Percentiles rank a stretch among this genome's conserved stretches.
These are phyloP conservation scores for Caenorhabditis drosophilae DNA, from an alignment of 2,888 invertebrate species.

Conservation along the genomic window DNA sequence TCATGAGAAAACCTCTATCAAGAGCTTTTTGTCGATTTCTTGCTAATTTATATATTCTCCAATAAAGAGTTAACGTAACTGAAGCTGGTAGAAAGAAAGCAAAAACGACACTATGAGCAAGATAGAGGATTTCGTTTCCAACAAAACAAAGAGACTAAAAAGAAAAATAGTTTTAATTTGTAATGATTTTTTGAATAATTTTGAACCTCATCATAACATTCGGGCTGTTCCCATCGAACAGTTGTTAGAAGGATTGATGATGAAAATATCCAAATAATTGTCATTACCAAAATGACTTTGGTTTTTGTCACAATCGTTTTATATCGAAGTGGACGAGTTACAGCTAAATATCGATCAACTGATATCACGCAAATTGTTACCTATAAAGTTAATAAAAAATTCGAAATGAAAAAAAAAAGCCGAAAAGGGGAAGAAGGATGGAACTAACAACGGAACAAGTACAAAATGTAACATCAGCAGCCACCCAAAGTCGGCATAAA, in stretches of 20 bases:
- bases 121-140: conserved; percentile 67
- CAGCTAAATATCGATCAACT: conserved; percentile 70
- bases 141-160: conserved; percentile 64
- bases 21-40: conserved; percentile 65
- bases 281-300: conserved; percentile 61
- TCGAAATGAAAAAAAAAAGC: not conserved
- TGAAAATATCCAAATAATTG: conserved; percentile 66
- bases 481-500: conserved; percentile 75
- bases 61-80: conserved; percentile 68
- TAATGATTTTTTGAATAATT: too few relatives aligned
- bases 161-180: too few relatives aligned
- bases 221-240: conserved; percentile 62
- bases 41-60: conserved; percentile 68
- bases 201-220: conserved; percentile 60
- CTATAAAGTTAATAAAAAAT: conserved; percentile 29
- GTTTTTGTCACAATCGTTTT: conserved; percentile 67
- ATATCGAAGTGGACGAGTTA: conserved; percentile 68
- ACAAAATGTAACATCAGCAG: conserved; percentile 75
- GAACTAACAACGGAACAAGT: conserved; percentile 73
- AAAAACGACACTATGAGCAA: conserved; percentile 68
- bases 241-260: conserved; percentile 64
- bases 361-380: conserved; percentile 74
- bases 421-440: too few relatives aligned
- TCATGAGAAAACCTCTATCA: conserved; percentile 67
- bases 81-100: conserved; percentile 69